Evolutionary conservation across 2,113 vertebrate genomes (phyloP), one percentile per base, ranked within the genome.

Genomic region (Neolamprologus caudopunctatus): DNA sequence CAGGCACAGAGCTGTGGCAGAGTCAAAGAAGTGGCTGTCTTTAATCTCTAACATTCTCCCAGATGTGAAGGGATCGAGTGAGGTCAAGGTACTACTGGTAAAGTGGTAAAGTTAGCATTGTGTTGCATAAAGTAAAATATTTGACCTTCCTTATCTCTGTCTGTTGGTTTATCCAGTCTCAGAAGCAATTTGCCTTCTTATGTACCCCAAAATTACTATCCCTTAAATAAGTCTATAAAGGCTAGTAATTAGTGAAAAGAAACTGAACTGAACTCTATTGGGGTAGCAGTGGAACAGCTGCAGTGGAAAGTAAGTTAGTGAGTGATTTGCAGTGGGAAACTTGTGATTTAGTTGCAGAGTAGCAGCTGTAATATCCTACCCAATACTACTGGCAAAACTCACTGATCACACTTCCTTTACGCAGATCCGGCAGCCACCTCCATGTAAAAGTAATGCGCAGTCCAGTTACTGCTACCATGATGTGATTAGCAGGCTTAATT

Each of bases 401-500:
- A 4, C 42, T 31, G 58, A 71, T 3, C 14, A 83, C 86, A 75
- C 85, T 81, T 80, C 51, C 82, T 87, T 71, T 42, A 75, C 73
- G 68, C 80, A 73, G 66, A 92, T 50, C 81, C 33, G 6, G 79
- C 55, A 78, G 88, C 63, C 81, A 63, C 78, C 80, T 92, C 5
- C 50, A 83, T 86, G 84, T 86, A 81, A 85, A 90, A 86, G 85
- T 84, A 82, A 71, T 89, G 79, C 40, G 21, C 61, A 54, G 58
- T 53, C 14, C 84, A 86, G 68, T 85, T 87, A 45, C 85, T 83
- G 73, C 85, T 84, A 87, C 87, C 50, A n/a, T 45, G 66, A 90
- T 89, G 47, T 79, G 88, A 92, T 91, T 92, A 93, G 86, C 82
- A 87, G 83, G 45, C 68, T 91, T 87, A 87, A 92, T 85, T 71